Percentiles rank a stretch among this genome's conserved stretches.
Evolutionary conservation across 2,888 invertebrate species (phyloP).

Genomic region (Drosophila falleni): DNA sequence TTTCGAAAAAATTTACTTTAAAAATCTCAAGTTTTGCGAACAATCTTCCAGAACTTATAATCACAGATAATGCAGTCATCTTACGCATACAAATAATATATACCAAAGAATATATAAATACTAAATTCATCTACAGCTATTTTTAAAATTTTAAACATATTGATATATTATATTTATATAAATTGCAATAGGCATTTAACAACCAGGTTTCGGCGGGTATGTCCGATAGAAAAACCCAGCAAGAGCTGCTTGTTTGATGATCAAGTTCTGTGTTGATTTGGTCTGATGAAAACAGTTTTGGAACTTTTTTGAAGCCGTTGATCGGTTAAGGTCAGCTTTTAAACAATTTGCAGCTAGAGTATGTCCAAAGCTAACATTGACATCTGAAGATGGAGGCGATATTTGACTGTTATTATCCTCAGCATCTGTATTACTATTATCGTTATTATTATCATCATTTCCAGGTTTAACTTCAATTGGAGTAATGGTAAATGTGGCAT

Average conservation of each 20-base stretch:
- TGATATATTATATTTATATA: too few species aligned
- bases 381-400: not conserved
- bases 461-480: not conserved
- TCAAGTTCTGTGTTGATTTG: not conserved
- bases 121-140: too few species aligned
- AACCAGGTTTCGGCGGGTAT: not conserved
- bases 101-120: too few species aligned
- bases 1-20: too few species aligned
- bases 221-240: not conserved
- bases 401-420: not conserved
- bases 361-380: not conserved
- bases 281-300: not conserved
- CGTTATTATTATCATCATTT: not conserved
- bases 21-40: too few species aligned
- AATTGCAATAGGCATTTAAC: not conserved
- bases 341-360: not conserved
- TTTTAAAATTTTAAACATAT: too few species aligned
- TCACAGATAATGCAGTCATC: too few species aligned
- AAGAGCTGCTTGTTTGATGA: slow-evolving; percentile 4
- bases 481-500: not conserved
- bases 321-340: not conserved
- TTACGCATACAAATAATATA: too few species aligned
- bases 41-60: too few species aligned
- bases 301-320: not conserved
- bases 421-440: not conserved